Base-by-base conservation (phyloP, 2,888 invertebrate species). In the Plagodis pulveraria region DNA sequence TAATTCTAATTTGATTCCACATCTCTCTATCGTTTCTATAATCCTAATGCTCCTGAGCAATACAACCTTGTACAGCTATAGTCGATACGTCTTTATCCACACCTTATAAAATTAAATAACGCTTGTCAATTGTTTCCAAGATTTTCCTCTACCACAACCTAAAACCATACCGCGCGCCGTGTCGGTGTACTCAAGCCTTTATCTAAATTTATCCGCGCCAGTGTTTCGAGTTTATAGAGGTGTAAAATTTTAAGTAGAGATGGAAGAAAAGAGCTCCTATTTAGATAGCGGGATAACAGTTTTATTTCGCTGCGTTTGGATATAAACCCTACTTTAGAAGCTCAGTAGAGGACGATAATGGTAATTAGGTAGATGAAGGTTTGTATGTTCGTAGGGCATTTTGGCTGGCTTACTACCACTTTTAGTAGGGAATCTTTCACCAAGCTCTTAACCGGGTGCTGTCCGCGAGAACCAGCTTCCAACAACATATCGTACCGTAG, bases 191-290 rank as follows among this genome's bases (percentile, higher is more conserved):
- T 10, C 40, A 10, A 36, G 36, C 36, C 36, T 38, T 36, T 12
- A 42, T 10, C 22, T 41, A 43, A 46, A 47, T 51, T 55, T 59
- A 55, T 50, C 51, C 55, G 50, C 11, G 35, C 38, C 40, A 22
- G 34, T 45, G 49, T 9, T 44, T 40, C 55, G 42, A 36, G 55
- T 55, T 59, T 59, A 59, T 50, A 43, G 48, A 43, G 47, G 59
- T 55, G 59, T 55, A 59, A 55, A 59, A 59, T 55, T 50, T 59
- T 59, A 59, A 59, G 50, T 50, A 51, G 59, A 58, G 52, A 50
- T 33, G 47, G 54, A 59, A 53, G 55, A 50, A 55, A 59, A 50
- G 59, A 55, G 50, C 46, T 45, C 36, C 46, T 42, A 47, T 44
- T 10, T 8, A 32, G 50, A 54, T 54, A 49, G 36, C 11, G 6